These are phyloP conservation scores for Macrobrachium rosenbergii DNA, from an alignment of 1,140 invertebrate species.

Conservation along the genomic window DNA sequence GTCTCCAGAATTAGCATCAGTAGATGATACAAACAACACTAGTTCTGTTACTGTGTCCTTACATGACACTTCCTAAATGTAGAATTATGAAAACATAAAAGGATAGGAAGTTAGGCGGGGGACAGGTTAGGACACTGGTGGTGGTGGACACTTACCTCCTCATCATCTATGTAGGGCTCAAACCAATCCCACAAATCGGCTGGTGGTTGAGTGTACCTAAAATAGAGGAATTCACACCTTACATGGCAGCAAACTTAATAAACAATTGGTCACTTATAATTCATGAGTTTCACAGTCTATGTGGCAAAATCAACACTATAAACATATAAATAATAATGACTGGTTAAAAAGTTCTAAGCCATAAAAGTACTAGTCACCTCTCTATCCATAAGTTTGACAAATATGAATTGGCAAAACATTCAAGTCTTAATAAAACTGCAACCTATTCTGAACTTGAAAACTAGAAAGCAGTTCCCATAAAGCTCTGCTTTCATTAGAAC, in stretches of 20 bases:
- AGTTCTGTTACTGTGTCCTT: not conserved
- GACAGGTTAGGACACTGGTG: slow-evolving; percentile 35
- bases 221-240: not conserved
- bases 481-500: too few species aligned
- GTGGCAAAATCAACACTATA: not conserved
- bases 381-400: too few species aligned
- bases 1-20: too few species aligned
- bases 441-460: too few species aligned
- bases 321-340: too few species aligned
- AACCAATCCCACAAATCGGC: slow-evolving; percentile 97
- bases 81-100: slow-evolving; percentile 10
- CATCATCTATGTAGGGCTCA: slow-evolving; percentile 94
- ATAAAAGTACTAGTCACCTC: too few species aligned
- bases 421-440: too few species aligned
- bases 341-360: too few species aligned
- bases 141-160: slow-evolving; percentile 78
- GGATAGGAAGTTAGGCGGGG: not conserved
- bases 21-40: not conserved
- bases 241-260: too few species aligned
- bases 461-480: too few species aligned
- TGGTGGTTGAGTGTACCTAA: slow-evolving; percentile 96
- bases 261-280: not conserved
- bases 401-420: too few species aligned
- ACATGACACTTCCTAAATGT: not conserved
- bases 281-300: not conserved